Conservation (phyloP, 2,888 invertebrate species). For the Ichneumoninae sp. region DNA sequence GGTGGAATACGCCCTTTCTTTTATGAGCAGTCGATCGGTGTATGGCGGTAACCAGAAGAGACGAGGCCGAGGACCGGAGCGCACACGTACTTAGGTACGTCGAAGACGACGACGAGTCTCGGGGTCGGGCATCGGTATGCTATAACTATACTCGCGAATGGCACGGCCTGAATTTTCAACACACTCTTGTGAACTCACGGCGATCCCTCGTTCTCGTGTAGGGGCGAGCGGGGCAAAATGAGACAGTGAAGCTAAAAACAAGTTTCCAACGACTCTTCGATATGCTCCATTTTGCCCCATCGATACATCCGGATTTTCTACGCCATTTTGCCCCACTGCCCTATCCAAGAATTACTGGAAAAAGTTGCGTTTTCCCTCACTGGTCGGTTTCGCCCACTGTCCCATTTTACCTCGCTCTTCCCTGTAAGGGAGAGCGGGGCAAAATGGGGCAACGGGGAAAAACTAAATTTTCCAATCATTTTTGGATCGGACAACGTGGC, state of each 20-base stretch:
- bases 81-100: background rate
- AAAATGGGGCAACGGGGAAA: no score
- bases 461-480: no score
- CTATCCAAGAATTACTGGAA: no score
- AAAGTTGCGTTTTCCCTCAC: no score
- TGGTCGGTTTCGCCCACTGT: no score
- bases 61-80: slow-evolving; percentile 36
- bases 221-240: no score
- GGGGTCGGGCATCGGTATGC: slow-evolving; percentile 24
- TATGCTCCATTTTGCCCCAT: no score
- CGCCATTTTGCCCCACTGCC: no score
- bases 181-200: background rate
- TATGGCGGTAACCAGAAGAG: background rate
- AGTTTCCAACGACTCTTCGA: background rate
- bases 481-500: no score
- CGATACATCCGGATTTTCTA: no score
- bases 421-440: no score
- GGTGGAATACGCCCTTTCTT: background rate
- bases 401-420: no score
- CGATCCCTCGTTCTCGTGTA: background rate
- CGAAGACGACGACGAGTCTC: slow-evolving; percentile 29
- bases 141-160: slow-evolving; percentile 25
- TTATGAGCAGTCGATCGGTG: background rate
- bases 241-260: background rate
- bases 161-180: slow-evolving; percentile 40